Evolutionary conservation across 2,113 vertebrate species (phyloP), one percentile per base, ranked within the genome.

Genomic region (Platanista minor): DNA sequence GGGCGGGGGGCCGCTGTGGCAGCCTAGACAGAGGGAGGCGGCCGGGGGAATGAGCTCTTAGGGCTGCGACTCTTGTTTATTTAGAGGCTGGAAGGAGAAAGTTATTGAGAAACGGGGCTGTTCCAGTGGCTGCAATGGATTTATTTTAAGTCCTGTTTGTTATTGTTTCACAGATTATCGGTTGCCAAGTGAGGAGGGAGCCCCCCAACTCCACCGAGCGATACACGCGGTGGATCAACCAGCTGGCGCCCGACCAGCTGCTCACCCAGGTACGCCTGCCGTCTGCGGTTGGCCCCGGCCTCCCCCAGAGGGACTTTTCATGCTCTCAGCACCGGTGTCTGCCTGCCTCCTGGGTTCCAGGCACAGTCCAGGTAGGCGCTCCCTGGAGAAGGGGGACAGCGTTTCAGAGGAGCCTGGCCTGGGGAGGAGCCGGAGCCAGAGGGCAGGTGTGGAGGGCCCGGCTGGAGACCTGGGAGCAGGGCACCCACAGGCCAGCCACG

Each of bases 151-250:
- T 10, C 4, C 25, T 91, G 31, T 67, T 3, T 85, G 69, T 66
- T 20, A 3, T 74, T 41, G 8, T n/a, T 66, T 86, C 66, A 99
- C 80, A 99, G 99, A 99, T 99, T 86, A 97, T 99, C 93, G 99
- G 99, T 57, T 99, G 99, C 97, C 98, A 98, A 90, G 99, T 99
- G 89, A 98, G 92, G 64, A 98, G 99, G 71, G 98, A 99, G 66
- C 99, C 99, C 0, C 98, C 98, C 5, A 98, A 98, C 49, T 99
- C 99, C 6, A 99, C 99, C 0, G 98, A 99, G n/a, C 99, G 99
- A 0, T 99, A 99, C 93, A 99, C 99, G 1, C 99, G 99, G 87
- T 99, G 99, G 99, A 99, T 99, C 98, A 99, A 99, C 98, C 98
- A 97, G 43, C 97, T 99, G 46, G 98, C 95, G 11, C 97, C 98